Evolutionary conservation across 2,888 invertebrate genomes (phyloP), one percentile per base, ranked within the genome.

Genomic region (Aporophyla lueneburgensis): DNA sequence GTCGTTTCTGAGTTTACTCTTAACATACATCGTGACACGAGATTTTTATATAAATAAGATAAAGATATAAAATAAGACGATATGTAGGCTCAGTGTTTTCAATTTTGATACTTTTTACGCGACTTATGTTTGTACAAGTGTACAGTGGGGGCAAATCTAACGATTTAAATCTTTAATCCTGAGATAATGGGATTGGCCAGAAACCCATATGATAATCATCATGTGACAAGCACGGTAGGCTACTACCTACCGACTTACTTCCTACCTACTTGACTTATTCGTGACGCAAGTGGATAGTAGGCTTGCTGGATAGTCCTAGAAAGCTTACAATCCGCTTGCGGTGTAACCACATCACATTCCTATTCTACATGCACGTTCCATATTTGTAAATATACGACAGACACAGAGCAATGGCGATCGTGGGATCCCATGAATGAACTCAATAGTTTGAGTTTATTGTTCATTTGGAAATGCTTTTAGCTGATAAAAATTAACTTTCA

Each of bases 321-420:
- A 51, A 21, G 40, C 14, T 46, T n/a, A 66, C 19, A 56, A 68
- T 33, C 46, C 56, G 74, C 74, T 72, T 24, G 19, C 51, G 0
- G 24, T 70, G 19, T 46, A n/a, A 72, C 80, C 61, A 2, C 9
- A 10, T 21, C 62, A 49, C 27, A 67, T 46, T 71, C 16, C 33
- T 40, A 75, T 74, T 72, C 12, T 40, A 46, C n/a, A 56, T 72
- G 66, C 59, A 65, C 27, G 40, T 80, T 70, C 66, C 24, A 69
- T 66, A 78, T 74, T 69, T 49, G 49, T 78, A 72, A 71, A 74
- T 71, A 78, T 78, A 68, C 61, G 19, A 24, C 59, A 27, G 58
- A 66, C 62, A 59, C 16, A 62, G 66, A 59, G 68, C 65, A 65
- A 70, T 83, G 58, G 58, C 46, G 58, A 46, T 69, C 56, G 33